Base-by-base conservation (phyloP, 2,797 vertebrate species). In the Hydrocynus forskahlii region DNA sequence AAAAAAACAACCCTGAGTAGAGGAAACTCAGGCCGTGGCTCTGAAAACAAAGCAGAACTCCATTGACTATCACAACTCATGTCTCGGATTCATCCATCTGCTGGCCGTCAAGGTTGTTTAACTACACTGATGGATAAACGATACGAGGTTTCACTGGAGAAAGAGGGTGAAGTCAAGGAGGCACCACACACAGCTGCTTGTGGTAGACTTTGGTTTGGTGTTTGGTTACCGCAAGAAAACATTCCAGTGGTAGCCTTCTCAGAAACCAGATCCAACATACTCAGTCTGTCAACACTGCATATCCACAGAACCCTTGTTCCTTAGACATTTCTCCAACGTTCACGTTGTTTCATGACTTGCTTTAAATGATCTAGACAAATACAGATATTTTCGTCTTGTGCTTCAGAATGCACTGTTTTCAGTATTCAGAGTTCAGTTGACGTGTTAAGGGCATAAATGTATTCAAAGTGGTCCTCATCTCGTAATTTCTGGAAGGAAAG, bases 221-320 rank as follows among this genome's bases (percentile, higher is more conserved):
- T 88, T 82, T 83, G 77, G 84, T 91, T 90, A 87, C 89, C 76
- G 81, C 79, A 80, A 70, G 63, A 88, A 89, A 88, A 91, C 83
- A 89, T 89, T 89, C 87, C 74, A 82, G 52, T 60, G 63, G 62
- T 82, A 77, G 86, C 84, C 86, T 89, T 86, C 62, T 40, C 57
- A 81, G 81, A 81, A 82, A 78, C 75, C 75, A 76, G 64, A 82
- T 63, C 78, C 64, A 81, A 62, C 82, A 83, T 43, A 43, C 54
- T 40, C 80, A 79, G 85, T 85, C 73, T 86, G 45, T 48, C 76
- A 64, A 71, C 76, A 70, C 66, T 81, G 75, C 63, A 12, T 64
- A 76, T 68, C 74, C n/a, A 78, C 59, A 69, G 35, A 16, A 6
- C 1, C 23, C 57, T 54, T 52, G 16, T 25, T 7, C 21, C 21